phyloP scores from a whole-genome alignment of 2,113 vertebrate genomes.

The Progne subis region DNA sequence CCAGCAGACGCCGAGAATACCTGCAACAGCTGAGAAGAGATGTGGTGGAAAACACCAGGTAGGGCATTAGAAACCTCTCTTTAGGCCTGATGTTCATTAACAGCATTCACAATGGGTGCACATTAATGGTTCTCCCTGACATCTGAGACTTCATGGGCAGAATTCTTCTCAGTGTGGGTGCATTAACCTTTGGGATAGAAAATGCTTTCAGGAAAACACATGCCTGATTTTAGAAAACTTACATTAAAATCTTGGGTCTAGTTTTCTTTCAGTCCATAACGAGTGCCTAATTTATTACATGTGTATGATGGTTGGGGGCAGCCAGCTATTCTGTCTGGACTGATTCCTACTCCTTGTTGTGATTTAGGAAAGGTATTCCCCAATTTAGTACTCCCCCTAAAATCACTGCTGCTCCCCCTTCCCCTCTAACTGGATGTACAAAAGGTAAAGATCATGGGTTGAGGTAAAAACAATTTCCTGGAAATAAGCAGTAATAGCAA shows the following conservation, averaged over 20 bases:
- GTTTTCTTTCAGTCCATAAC: neutral
- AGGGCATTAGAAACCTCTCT: neutral
- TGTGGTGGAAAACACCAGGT: conserved; percentile 85
- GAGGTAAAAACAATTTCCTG: neutral
- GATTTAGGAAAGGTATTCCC: neutral
- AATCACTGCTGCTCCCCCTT: neutral
- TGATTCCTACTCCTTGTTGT: neutral
- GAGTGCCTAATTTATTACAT: neutral
- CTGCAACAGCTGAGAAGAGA: conserved; percentile 84
- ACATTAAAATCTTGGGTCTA: neutral
- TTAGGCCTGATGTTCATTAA: neutral
- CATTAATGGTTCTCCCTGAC: neutral
- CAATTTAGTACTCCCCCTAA: neutral
- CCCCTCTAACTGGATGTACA: neutral
- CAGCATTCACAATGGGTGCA: neutral
- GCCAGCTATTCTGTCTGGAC: neutral
- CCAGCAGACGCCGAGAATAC: conserved; percentile 79
- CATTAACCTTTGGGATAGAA: neutral
- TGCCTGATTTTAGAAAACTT: neutral
- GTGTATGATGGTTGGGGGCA: neutral
- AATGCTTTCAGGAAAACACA: neutral
- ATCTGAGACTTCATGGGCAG: neutral
- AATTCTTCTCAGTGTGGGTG: neutral
- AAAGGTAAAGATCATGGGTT: neutral
- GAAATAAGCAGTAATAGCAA: neutral